Evolutionary conservation across 1,140 invertebrate species (phyloP).

Genomic region (Neodiprion virginianus): DNA sequence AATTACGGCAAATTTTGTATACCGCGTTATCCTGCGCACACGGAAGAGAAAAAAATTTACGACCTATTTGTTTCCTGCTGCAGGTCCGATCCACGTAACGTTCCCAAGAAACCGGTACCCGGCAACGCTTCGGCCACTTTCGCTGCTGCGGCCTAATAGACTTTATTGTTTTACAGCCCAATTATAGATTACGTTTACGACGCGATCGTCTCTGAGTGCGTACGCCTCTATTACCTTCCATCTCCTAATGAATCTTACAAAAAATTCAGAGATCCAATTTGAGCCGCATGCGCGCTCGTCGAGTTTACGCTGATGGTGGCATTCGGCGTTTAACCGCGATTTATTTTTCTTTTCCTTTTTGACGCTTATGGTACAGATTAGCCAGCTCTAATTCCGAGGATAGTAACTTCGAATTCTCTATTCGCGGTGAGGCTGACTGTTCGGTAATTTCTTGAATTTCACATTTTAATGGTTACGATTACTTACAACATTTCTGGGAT

Average conservation of each 20-base stretch:
- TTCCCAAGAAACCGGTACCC: constrained; percentile 5
- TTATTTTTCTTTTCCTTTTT: too few relatives aligned
- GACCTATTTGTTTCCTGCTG: not conserved
- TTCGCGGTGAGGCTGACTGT: too few relatives aligned
- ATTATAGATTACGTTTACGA: constrained; percentile 58
- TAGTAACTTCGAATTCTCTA: too few relatives aligned
- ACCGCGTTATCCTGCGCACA: not conserved
- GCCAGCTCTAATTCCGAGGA: too few relatives aligned
- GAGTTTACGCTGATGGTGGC: too few relatives aligned
- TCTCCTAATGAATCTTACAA: constrained; percentile 47
- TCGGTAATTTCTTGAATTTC: too few relatives aligned
- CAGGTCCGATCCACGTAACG: not conserved
- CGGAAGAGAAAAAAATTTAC: not conserved
- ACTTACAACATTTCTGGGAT: too few relatives aligned
- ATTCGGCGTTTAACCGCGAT: too few relatives aligned
- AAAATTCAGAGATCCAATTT: constrained; percentile 26
- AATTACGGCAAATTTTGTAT: too few relatives aligned
- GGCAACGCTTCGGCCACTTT: constrained; percentile 20
- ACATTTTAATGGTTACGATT: too few relatives aligned
- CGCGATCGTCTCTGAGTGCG: constrained; percentile 26
- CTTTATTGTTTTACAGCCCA: constrained; percentile 59
- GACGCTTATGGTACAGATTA: too few relatives aligned
- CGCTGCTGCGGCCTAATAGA: constrained; percentile 47
- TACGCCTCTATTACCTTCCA: constrained; percentile 25
- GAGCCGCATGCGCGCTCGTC: too few relatives aligned